phyloP scores from a whole-genome alignment of 1,140 invertebrate genomes.

The Drosophila asahinai region DNA sequence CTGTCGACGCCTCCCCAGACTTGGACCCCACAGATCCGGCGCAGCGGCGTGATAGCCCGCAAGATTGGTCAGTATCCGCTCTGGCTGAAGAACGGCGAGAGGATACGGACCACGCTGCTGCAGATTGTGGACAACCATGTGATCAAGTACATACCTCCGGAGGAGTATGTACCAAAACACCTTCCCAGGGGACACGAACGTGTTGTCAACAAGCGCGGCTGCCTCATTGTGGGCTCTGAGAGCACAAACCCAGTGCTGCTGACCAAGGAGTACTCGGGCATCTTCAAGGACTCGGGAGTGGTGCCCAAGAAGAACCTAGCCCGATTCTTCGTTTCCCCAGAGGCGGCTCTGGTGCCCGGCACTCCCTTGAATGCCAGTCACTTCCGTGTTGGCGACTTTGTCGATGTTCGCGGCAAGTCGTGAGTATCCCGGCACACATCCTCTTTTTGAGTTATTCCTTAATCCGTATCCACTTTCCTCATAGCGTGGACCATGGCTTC shows the following conservation, averaged over 20 bases:
- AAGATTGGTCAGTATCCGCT: conserved; percentile 98
- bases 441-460: too few species aligned
- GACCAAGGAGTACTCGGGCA: conserved; percentile 94
- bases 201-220: conserved; percentile 87
- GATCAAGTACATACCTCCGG: conserved; percentile 95
- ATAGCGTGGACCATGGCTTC: conserved; percentile 96
- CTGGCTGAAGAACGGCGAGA: conserved; percentile 95
- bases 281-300: conserved; percentile 95
- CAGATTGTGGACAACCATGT: conserved; percentile 98
- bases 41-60: conserved; percentile 94
- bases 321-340: conserved; percentile 94
- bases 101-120: conserved; percentile 92
- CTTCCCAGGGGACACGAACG: conserved; percentile 75
- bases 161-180: conserved; percentile 89
- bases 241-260: conserved; percentile 93
- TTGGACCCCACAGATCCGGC: conserved; percentile 88
- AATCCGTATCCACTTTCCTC: conserved; percentile 1
- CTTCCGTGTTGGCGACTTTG: conserved; percentile 95
- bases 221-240: conserved; percentile 95
- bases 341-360: conserved; percentile 95
- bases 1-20: conserved; percentile 86
- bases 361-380: conserved; percentile 95
- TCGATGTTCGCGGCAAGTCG: conserved; percentile 97
- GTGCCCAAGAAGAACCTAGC: conserved; percentile 94
- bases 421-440: conserved; percentile 86